Percentiles rank a stretch among this genome's conserved stretches.
Conservation (phyloP, 2,888 invertebrate genomes). For the Coelopa pilipes region DNA sequence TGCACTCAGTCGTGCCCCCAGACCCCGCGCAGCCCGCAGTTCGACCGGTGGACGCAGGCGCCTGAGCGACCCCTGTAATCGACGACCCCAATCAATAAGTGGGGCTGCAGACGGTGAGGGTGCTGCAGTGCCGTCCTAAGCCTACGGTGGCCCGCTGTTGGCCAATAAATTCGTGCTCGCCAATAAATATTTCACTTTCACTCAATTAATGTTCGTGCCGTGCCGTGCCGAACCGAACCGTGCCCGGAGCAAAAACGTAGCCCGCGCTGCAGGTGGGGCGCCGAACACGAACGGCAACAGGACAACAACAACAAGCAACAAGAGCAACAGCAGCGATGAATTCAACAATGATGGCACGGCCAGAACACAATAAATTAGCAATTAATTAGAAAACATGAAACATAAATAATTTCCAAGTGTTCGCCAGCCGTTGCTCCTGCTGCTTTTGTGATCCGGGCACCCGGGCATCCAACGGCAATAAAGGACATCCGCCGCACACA, state of each 20-base stretch:
- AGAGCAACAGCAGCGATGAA: background rate
- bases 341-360: background rate
- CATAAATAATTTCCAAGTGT: conserved; percentile 31
- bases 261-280: background rate
- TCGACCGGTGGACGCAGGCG: no score
- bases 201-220: conserved; percentile 7
- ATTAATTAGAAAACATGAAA: conserved; percentile 33
- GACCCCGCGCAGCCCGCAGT: no score
- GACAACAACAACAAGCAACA: conserved; percentile 1
- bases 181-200: conserved; percentile 23
- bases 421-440: background rate
- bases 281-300: background rate
- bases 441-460: background rate
- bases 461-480: background rate
- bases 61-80: no score
- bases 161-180: no score
- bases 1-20: no score
- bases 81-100: no score
- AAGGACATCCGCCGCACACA: background rate
- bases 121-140: no score
- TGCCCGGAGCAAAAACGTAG: background rate
- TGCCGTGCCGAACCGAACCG: background rate
- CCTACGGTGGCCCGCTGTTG: no score
- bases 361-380: conserved; percentile 30
- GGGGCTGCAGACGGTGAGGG: no score